Evolutionary conservation across 2,888 invertebrate species (phyloP).

Genomic region (Diarsia dahlii): DNA sequence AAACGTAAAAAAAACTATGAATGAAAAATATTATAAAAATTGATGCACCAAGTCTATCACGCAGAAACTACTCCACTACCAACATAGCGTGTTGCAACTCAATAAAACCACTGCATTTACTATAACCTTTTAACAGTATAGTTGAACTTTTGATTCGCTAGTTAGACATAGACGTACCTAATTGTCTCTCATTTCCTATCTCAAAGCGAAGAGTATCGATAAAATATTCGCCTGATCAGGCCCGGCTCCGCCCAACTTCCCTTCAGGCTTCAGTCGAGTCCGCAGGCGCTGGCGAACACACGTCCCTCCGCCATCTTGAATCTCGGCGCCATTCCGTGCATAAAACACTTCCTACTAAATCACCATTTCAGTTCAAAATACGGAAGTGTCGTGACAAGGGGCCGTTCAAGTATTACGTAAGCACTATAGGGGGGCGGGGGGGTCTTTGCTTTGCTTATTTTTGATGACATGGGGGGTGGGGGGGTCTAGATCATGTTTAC

Average conservation of each 20-base stretch:
- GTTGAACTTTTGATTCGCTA: constrained; percentile 35
- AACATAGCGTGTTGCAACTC: constrained; percentile 16
- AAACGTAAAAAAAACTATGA: background rate
- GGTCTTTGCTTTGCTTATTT: too few species aligned
- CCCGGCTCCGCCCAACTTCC: constrained; percentile 77
- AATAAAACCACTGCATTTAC: constrained; percentile 19
- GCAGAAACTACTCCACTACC: background rate
- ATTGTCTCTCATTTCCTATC: constrained; percentile 68
- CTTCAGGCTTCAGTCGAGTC: constrained; percentile 84
- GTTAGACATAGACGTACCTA: constrained; percentile 31
- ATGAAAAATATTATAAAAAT: background rate
- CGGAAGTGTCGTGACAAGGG: constrained; percentile 42
- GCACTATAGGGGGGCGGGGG: too few species aligned
- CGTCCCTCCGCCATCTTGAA: constrained; percentile 75
- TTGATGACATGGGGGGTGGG: too few species aligned
- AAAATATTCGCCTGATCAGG: constrained; percentile 67
- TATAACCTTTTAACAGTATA: constrained; percentile 37
- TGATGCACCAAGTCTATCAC: constrained; percentile 15
- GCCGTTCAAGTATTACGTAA: too few species aligned
- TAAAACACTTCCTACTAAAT: constrained; percentile 72
- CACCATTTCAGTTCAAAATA: constrained; percentile 38
- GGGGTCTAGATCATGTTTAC: too few species aligned
- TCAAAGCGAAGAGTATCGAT: constrained; percentile 68
- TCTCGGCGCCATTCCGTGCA: constrained; percentile 80
- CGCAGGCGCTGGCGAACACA: constrained; percentile 77